A percentile compares a stretch with the other conserved stretches of the same genome.
Evolutionary conservation across 2,113 vertebrate genomes (phyloP).

Genomic region (Dendrocopos noguchii): DNA sequence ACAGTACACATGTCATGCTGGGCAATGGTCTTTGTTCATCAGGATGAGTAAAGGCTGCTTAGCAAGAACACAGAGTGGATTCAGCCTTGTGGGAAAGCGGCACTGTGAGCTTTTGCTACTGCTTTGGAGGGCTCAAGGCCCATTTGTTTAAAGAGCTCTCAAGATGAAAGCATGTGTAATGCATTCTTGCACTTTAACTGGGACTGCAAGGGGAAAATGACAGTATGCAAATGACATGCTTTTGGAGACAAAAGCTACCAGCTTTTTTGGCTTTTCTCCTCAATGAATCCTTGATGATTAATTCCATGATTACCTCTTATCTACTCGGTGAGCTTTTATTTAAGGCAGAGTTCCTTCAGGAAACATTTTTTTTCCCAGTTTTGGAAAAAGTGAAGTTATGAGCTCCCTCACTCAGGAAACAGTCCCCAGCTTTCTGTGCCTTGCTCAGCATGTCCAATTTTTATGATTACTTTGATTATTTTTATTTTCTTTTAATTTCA

Average conservation of each 20-base stretch:
- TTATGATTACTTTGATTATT: neutral
- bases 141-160: neutral
- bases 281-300: neutral
- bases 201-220: neutral
- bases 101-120: neutral
- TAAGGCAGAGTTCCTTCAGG: neutral
- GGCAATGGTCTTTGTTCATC: neutral
- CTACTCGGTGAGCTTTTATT: neutral
- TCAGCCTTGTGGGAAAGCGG: neutral
- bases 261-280: neutral
- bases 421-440: neutral
- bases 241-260: neutral
- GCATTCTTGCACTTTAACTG: neutral
- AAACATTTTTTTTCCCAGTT: neutral
- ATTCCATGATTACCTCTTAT: neutral
- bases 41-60: neutral
- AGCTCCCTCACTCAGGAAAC: neutral
- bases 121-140: neutral
- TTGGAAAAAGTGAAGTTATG: neutral
- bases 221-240: neutral
- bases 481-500: neutral
- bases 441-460: neutral
- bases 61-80: neutral
- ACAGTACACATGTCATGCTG: fast-evolving
- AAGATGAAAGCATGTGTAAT: neutral